Evolutionary conservation across 2,888 invertebrate species (phyloP).

Genomic region (Drosophila vallismaia): DNA sequence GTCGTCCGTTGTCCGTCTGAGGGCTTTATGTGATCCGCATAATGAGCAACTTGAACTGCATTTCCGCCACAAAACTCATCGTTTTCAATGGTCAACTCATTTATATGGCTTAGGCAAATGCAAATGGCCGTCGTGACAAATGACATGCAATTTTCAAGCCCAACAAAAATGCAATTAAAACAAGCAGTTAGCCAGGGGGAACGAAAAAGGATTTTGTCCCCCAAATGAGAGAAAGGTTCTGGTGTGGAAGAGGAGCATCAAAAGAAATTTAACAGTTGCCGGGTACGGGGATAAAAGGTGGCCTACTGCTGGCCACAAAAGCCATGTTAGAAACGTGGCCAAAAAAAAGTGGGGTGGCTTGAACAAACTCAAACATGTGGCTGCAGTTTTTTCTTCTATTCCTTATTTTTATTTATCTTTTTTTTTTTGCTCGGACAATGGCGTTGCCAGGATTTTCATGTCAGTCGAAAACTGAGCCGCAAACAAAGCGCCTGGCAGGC

Average conservation of each 20-base stretch:
- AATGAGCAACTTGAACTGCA: conserved; percentile 42
- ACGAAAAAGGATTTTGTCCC: conserved; percentile 25
- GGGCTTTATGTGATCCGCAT: conserved; percentile 32
- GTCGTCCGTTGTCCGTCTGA: conserved; percentile 9
- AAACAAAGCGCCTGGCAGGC: conserved; percentile 67
- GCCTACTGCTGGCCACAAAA: conserved; percentile 48
- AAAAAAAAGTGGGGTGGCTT: conserved; percentile 3
- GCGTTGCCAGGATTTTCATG: conserved; percentile 71
- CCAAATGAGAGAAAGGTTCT: conserved; percentile 36
- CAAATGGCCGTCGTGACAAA: conserved; percentile 71
- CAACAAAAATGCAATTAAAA: conserved; percentile 72
- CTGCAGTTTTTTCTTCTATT: conserved; percentile 61
- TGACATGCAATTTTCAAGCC: conserved; percentile 72
- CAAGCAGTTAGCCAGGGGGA: conserved; percentile 50
- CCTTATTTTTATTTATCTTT: conserved; percentile 6
- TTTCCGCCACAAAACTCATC: conserved; percentile 24
- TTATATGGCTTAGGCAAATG: conserved; percentile 76
- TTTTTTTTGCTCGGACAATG: conserved; percentile 46
- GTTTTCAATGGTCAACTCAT: conserved; percentile 54
- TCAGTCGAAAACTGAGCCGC: conserved; percentile 63
- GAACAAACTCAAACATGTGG: conserved; percentile 64
- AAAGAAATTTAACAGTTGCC: conserved; percentile 57
- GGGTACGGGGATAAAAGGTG: conserved; percentile 27
- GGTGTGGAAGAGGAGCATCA: conserved; percentile 39
- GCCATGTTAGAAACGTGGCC: conserved; percentile 46